Conservation (phyloP, 2,888 invertebrate genomes). For the Herminia tarsipennalis region DNA sequence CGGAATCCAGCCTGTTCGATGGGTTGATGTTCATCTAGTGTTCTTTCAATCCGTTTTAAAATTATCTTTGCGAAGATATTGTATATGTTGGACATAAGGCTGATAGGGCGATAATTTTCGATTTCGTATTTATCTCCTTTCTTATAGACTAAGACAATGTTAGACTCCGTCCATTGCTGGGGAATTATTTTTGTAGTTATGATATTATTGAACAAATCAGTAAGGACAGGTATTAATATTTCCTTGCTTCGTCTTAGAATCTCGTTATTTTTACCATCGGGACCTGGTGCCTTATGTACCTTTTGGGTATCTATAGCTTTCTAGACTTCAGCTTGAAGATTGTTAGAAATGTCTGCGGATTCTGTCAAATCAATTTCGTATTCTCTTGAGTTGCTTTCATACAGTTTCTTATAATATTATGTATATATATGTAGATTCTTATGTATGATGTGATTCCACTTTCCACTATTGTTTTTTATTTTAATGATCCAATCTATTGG, state of each 20-base stretch:
- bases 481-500: too few relatives aligned
- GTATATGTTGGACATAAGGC: background rate
- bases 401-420: background rate
- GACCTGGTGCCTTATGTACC: background rate
- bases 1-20: slow-evolving; percentile 3
- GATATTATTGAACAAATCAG: background rate
- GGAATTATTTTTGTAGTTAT: background rate
- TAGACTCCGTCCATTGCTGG: background rate
- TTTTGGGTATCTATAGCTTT: background rate
- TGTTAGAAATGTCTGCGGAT: background rate
- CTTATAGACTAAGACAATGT: background rate
- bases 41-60: background rate
- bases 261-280: background rate
- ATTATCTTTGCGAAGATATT: background rate
- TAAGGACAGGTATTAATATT: background rate
- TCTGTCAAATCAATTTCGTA: background rate
- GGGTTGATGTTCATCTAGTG: background rate
- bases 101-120: background rate
- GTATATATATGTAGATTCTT: too few relatives aligned
- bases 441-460: too few relatives aligned
- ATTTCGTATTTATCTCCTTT: background rate
- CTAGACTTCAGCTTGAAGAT: background rate
- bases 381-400: background rate
- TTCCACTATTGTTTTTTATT: too few relatives aligned
- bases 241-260: background rate